phyloP scores from a whole-genome alignment of 2,888 invertebrate genomes.

The Notodonta dromedarius region DNA sequence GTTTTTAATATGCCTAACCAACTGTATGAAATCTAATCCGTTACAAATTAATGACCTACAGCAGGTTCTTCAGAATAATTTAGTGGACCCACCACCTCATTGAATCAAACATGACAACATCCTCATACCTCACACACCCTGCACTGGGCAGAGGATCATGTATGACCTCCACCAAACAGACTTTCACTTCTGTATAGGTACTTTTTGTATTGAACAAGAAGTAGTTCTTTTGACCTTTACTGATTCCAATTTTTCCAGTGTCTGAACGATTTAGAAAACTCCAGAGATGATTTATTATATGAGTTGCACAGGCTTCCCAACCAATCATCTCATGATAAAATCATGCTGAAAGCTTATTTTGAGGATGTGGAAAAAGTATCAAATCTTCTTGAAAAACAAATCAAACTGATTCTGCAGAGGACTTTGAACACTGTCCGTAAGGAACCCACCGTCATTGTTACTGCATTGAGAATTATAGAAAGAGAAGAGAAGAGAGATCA shows the following conservation, averaged over 20 bases:
- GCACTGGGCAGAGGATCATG: no score
- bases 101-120: no score
- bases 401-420: constrained; percentile 94
- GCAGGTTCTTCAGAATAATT: no score
- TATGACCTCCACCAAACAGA: no score
- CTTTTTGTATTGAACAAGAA: no score
- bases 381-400: constrained; percentile 94
- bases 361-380: constrained; percentile 97
- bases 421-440: constrained; percentile 97
- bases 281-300: constrained; percentile 96
- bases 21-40: no score
- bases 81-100: no score
- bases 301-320: constrained; percentile 97
- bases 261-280: constrained; percentile 97
- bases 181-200: no score
- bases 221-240: not conserved
- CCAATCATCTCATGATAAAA: constrained; percentile 94
- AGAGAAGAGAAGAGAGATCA: constrained; percentile 98
- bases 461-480: constrained; percentile 97
- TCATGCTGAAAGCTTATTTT: constrained; percentile 97
- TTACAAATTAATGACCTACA: no score
- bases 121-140: no score
- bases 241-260: constrained; percentile 85
- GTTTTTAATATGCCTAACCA: no score
- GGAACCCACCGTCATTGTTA: constrained; percentile 97